These are phyloP conservation scores for Nymphalis urticae DNA, from an alignment of 2,888 invertebrate genomes.

Conservation along the genomic window DNA sequence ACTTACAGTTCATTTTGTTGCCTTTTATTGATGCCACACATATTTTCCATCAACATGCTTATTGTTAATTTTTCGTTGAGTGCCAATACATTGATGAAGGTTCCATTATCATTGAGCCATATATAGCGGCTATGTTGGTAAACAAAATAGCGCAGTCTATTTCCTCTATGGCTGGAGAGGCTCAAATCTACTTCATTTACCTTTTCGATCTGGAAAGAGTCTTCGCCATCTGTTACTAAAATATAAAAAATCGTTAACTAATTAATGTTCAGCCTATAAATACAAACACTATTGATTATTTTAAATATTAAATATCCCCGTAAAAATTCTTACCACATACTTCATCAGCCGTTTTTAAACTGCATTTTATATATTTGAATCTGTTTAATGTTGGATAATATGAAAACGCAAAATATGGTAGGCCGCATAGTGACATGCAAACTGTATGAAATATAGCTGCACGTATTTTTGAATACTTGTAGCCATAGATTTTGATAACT, in stretches of 20 bases:
- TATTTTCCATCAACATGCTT: slow-evolving; percentile 75
- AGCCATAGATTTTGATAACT: slow-evolving; percentile 77
- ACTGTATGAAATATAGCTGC: slow-evolving; percentile 74
- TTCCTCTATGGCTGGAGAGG: slow-evolving; percentile 69
- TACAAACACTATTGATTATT: background rate
- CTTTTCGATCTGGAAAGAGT: slow-evolving; percentile 67
- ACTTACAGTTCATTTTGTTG: slow-evolving; percentile 83
- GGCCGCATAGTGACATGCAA: slow-evolving; percentile 75
- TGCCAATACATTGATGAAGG: slow-evolving; percentile 73
- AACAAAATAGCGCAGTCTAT: slow-evolving; percentile 76
- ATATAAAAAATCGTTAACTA: slow-evolving; percentile 23
- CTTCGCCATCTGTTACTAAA: slow-evolving; percentile 76
- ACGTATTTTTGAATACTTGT: slow-evolving; percentile 69
- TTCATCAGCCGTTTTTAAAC: slow-evolving; percentile 78
- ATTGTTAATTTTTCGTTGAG: slow-evolving; percentile 77
- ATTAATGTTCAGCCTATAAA: background rate
- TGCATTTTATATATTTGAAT: slow-evolving; percentile 79
- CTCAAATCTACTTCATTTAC: slow-evolving; percentile 70
- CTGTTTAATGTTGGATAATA: slow-evolving; percentile 81
- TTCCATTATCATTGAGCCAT: slow-evolving; percentile 75
- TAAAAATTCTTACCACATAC: slow-evolving; percentile 75
- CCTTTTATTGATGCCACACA: slow-evolving; percentile 75
- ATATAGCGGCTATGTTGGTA: slow-evolving; percentile 82
- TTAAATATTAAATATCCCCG: background rate
- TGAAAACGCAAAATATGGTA: slow-evolving; percentile 80